These are phyloP conservation scores for Eupithecia dodoneata DNA, from an alignment of 2,888 invertebrate genomes.

Conservation along the genomic window DNA sequence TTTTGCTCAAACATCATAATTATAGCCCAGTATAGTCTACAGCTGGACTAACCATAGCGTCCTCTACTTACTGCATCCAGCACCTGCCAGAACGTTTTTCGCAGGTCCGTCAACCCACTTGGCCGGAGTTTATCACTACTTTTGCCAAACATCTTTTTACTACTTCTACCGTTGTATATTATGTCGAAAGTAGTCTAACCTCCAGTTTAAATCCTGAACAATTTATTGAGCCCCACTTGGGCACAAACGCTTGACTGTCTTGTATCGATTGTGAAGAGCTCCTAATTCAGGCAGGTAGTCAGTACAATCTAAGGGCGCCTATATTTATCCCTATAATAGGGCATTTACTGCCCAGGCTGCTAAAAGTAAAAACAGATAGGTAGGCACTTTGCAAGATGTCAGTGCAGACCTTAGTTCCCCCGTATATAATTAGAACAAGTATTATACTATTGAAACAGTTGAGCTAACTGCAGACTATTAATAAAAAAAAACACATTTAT, in stretches of 20 bases:
- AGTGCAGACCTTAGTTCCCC: too few species aligned
- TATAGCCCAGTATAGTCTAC: not conserved
- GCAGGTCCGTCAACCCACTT: not conserved
- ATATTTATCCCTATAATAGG: not conserved
- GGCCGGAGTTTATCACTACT: not conserved
- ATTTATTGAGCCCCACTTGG: not conserved
- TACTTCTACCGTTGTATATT: not conserved
- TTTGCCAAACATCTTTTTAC: not conserved
- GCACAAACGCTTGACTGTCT: not conserved
- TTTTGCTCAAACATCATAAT: not conserved
- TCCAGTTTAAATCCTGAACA: not conserved
- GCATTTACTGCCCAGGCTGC: too few species aligned
- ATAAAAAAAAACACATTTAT: too few species aligned
- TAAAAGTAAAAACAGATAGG: too few species aligned
- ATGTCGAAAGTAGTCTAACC: not conserved
- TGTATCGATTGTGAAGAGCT: not conserved
- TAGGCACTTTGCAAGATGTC: too few species aligned
- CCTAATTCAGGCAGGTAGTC: constrained; percentile 1
- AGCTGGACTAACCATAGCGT: too few species aligned
- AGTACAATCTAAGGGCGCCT: not conserved
- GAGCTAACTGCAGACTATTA: too few species aligned
- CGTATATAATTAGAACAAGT: too few species aligned
- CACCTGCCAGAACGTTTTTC: not conserved
- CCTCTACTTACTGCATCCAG: not conserved
- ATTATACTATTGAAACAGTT: too few species aligned